Conservation (phyloP, 2,888 invertebrate species). For the Eristalinus sepulchralis region DNA sequence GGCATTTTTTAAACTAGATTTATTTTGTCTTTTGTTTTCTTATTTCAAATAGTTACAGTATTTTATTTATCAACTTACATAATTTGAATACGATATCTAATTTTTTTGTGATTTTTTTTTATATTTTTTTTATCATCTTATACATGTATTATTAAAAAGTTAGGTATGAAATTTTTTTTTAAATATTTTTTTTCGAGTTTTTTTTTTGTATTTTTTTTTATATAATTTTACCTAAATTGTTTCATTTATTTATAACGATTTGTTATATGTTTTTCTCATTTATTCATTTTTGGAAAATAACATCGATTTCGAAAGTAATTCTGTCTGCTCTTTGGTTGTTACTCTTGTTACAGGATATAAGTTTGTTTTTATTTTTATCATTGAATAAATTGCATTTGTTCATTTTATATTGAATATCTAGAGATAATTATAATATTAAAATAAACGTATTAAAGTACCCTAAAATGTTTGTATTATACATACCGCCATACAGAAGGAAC, state of each 20-base stretch:
- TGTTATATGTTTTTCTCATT: slow-evolving; percentile 28
- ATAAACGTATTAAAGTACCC: slow-evolving; percentile 62
- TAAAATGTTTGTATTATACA: slow-evolving; percentile 66
- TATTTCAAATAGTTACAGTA: slow-evolving; percentile 67
- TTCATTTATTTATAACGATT: slow-evolving; percentile 56
- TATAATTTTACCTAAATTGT: slow-evolving; percentile 62
- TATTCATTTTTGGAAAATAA: slow-evolving; percentile 56
- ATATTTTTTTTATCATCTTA: slow-evolving; percentile 45
- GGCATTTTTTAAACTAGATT: slow-evolving; percentile 72
- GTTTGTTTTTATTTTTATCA: slow-evolving; percentile 32
- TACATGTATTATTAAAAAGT: slow-evolving; percentile 69
- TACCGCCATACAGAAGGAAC: slow-evolving; percentile 73
- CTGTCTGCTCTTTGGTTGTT: slow-evolving; percentile 63
- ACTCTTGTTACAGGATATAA: slow-evolving; percentile 46
- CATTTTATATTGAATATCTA: slow-evolving; percentile 72
- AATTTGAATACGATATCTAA: slow-evolving; percentile 72
- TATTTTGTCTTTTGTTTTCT: slow-evolving; percentile 62
- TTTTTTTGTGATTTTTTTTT: slow-evolving; percentile 62
- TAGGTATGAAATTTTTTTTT: slow-evolving; percentile 73
- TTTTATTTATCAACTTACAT: slow-evolving; percentile 67
- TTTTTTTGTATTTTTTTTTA: slow-evolving; percentile 61
- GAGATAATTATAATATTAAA: slow-evolving; percentile 67
- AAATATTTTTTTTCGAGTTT: slow-evolving; percentile 71
- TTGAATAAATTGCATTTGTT: slow-evolving; percentile 66
- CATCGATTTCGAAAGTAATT: slow-evolving; percentile 58